Evolutionary conservation across 2,113 vertebrate species (phyloP), one percentile per base, ranked within the genome.

Genomic region (Mixornis gularis): DNA sequence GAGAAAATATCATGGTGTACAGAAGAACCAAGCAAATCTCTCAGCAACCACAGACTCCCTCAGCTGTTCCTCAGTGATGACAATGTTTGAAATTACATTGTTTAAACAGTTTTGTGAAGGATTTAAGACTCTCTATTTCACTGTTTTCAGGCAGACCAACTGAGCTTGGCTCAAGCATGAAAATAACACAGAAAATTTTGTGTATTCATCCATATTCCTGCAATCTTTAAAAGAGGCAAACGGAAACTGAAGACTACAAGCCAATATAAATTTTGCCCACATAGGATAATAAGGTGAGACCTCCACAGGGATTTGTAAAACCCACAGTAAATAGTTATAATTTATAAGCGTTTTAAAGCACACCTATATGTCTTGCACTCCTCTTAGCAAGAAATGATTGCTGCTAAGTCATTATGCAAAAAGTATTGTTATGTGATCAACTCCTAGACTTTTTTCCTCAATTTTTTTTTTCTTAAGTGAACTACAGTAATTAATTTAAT

Each of bases 401-500:
- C 70, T 96, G 86, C 74, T 40, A 92, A 90, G 78, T 78, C 27
- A 62, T 93, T 66, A 95, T 79, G 72, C 86, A 91, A 84, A 38
- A 80, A 78, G 51, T 15, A 69, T 66, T 95, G 34, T 76, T 94
- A 90, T 77, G 77, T 83, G 80, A 96, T 52, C 92, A 95, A 84
- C 63, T 93, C 51, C 43, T 79, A 40, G 53, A 89, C 85, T 77
- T 95, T 51, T 94, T 96, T 96, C 91, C 81, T 87, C 52, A 10
- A 1, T 83, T 78, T 94, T 93, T 56, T 56, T 94, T 95, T 95
- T 71, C 69, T 93, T 68, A 90, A 92, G 90, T 85, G 55, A 95
- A 93, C 90, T 79, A 69, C n/a, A 94, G 90, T 89, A 91, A 95
- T 94, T 92, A 89, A 93, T 97, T 96, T 87, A 90, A 77, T 89